These are phyloP conservation scores for Ptyas mucosa DNA, from an alignment of 2,113 vertebrate genomes.

Conservation along the genomic window DNA sequence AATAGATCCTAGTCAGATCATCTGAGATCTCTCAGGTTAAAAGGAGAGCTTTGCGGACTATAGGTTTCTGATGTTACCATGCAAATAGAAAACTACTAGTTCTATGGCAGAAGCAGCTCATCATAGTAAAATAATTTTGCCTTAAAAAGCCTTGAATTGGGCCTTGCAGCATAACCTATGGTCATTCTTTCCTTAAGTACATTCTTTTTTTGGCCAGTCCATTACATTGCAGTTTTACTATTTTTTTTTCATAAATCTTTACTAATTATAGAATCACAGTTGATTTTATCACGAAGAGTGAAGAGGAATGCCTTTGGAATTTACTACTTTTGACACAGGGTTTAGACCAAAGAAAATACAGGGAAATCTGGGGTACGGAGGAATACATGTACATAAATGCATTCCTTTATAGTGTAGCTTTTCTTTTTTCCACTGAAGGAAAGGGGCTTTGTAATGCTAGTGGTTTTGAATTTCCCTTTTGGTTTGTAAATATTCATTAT, in stretches of 20 bases:
- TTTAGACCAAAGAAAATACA: not conserved
- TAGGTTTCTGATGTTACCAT: not conserved
- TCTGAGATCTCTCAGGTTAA: not conserved
- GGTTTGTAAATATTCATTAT: not conserved
- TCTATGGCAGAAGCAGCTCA: not conserved
- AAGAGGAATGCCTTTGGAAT: not conserved
- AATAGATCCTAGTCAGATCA: not conserved
- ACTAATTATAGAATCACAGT: not conserved
- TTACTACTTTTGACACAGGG: not conserved
- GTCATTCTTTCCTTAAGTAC: not conserved
- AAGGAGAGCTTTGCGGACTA: no score
- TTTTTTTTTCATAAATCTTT: not conserved
- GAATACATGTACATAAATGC: not conserved
- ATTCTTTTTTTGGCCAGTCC: not conserved
- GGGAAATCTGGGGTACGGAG: not conserved
- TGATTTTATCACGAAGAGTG: not conserved
- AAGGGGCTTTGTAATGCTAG: not conserved
- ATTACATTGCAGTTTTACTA: not conserved
- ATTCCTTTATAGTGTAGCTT: not conserved
- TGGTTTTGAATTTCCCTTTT: rapidly evolving
- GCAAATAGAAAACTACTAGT: not conserved
- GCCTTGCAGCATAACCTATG: not conserved
- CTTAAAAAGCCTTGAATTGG: not conserved
- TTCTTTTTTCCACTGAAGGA: not conserved
- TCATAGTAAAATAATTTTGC: not conserved